These are phyloP conservation scores for Bombus superbus DNA, from an alignment of 1,140 invertebrate species.

Conservation along the genomic window DNA sequence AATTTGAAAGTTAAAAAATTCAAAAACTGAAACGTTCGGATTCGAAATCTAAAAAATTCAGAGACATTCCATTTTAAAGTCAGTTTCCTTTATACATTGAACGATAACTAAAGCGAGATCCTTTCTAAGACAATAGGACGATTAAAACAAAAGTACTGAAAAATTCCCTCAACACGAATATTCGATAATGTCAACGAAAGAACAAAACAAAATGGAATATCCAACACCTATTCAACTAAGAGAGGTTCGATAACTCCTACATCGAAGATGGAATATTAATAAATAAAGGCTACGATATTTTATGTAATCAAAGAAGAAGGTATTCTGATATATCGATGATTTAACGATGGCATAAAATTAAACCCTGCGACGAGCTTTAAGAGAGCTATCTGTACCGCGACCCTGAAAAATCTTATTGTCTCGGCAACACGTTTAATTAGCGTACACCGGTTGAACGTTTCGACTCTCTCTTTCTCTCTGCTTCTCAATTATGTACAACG, in stretches of 20 bases:
- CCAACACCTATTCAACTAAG: neutral
- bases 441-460: neutral
- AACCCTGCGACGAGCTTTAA: neutral
- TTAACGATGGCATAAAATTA: slow-evolving; percentile 4
- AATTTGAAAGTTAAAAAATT: neutral
- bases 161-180: no score
- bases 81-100: neutral
- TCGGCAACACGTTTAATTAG: slow-evolving; percentile 48
- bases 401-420: slow-evolving; percentile 40
- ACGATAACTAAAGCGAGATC: neutral
- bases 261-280: neutral
- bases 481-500: neutral
- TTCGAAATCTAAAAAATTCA: neutral
- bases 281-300: neutral
- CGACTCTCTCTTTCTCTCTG: no score
- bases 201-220: no score
- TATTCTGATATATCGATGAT: neutral
- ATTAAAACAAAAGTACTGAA: neutral
- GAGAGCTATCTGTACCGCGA: slow-evolving; percentile 28
- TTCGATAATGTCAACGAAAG: neutral
- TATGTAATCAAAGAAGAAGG: neutral
- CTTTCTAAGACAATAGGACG: no score
- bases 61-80: no score
- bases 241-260: neutral
- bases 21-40: neutral